Base-by-base conservation (phyloP, 2,797 vertebrate species). In the Melanotaenia boesemani region DNA sequence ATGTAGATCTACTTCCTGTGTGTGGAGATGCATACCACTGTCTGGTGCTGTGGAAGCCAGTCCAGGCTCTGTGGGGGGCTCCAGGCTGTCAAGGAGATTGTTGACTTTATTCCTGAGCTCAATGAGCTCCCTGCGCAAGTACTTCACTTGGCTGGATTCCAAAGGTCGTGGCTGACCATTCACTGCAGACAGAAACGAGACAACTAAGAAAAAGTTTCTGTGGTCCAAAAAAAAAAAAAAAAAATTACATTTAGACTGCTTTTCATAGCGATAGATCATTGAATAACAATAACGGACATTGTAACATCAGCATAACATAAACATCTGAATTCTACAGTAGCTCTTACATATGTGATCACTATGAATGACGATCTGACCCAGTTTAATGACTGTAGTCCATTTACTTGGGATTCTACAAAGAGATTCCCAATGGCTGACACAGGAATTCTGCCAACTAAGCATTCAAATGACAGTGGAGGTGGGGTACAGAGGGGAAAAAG, bases 41-140 rank as follows among this genome's bases (percentile, higher is more conserved):
- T 97, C 95, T 63, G 91, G 95, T 65, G 96, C 94, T 67, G 76
- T 96, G 70, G 94, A 92, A 59, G 96, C 93, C 76, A 96, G 88
- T 13, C 96, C 96, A 32, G 95, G 96, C 61, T 99, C 98, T 86
- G 91, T 91, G 54, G 97, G 97, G 16, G 98, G 98, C 74, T 99
- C 98, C 93, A 99, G 93, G 89, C 95, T 97, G 87, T 99, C 98
- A 92, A 99, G 90, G 69, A 99, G 95, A 70, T 94, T 96, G 93
- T 99, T 99, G 80, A 99, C 97, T 96, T 99, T 99, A 92, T 99
- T 99, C 86, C 98, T 95, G 90, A 99, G 96, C 92, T 99, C 97
- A 89, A 99, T 98, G 86, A 99, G 95, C 94, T 99, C 98, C 89
- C 96, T 95, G 79, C 97, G 97, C 79, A 99, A 95, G 76, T 99